These are phyloP conservation scores for Tolypeutes matacus DNA, from an alignment of 2,797 vertebrate genomes.

Conservation along the genomic window DNA sequence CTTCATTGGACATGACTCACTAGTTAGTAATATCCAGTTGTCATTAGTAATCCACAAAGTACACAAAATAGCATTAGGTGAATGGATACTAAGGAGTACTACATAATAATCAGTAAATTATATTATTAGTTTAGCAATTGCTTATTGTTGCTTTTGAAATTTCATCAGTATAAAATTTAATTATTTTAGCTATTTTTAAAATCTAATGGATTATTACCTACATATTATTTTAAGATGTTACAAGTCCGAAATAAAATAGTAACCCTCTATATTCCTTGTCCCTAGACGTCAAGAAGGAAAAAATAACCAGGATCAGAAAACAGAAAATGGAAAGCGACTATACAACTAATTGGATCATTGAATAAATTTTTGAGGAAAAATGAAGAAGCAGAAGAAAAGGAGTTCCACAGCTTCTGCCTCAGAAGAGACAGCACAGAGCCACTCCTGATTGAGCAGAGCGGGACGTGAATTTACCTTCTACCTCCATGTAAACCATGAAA, in stretches of 20 bases:
- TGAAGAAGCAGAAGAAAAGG: background rate
- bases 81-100: background rate
- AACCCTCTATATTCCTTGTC: background rate
- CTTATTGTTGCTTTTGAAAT: conserved; percentile 13
- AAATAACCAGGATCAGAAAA: background rate
- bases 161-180: conserved; percentile 42
- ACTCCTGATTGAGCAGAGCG: background rate
- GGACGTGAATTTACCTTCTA: background rate
- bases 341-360: background rate
- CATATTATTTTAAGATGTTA: conserved; percentile 41
- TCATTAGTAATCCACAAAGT: conserved; percentile 43
- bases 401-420: background rate
- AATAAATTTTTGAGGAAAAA: background rate
- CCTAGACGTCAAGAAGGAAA: background rate
- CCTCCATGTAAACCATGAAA: background rate
- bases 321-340: background rate
- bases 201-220: background rate
- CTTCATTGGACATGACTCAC: conserved; percentile 45
- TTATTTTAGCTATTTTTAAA: background rate
- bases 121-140: background rate
- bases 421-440: background rate
- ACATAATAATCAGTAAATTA: background rate
- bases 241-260: conserved; percentile 29
- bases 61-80: background rate
- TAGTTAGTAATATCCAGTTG: background rate